A percentile compares a stretch with the other conserved stretches of the same genome.
phyloP scores from a whole-genome alignment of 2,888 invertebrate species.

The Heliconius erato region DNA sequence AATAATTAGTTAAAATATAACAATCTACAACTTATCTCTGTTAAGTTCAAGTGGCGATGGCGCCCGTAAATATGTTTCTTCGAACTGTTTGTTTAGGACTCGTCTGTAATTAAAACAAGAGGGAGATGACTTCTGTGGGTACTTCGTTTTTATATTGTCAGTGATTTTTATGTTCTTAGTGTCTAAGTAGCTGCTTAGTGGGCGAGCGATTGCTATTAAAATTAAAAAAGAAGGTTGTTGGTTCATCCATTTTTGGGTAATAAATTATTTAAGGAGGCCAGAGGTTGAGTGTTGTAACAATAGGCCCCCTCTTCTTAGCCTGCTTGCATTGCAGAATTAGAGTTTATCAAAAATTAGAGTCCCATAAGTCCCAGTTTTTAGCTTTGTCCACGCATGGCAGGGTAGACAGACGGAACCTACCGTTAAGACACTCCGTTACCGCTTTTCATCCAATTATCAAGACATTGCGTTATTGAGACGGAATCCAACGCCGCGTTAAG shows the following conservation, averaged over 20 bases:
- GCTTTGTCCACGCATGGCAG: too few species aligned
- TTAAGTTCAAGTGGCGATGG: conserved; percentile 28
- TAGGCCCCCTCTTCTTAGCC: too few species aligned
- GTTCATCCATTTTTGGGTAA: neutral
- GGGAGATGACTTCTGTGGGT: neutral
- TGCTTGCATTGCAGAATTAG: too few species aligned
- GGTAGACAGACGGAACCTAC: too few species aligned
- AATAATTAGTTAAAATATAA: conserved; percentile 37
- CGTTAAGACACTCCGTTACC: neutral
- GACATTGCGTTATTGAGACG: neutral
- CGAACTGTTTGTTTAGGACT: conserved; percentile 39
- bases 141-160: neutral
- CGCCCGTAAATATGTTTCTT: conserved; percentile 29
- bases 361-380: too few species aligned
- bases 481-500: neutral
- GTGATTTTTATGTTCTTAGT: conserved; percentile 2
- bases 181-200: neutral
- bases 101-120: neutral
- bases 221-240: neutral
- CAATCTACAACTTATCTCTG: neutral
- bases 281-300: too few species aligned
- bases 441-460: neutral
- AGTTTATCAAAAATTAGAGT: too few species aligned
- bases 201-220: neutral
- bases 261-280: neutral